Conservation (phyloP, 35 echinoderm and acorn worm genomes). For the Heliocidaris tuberculata region DNA sequence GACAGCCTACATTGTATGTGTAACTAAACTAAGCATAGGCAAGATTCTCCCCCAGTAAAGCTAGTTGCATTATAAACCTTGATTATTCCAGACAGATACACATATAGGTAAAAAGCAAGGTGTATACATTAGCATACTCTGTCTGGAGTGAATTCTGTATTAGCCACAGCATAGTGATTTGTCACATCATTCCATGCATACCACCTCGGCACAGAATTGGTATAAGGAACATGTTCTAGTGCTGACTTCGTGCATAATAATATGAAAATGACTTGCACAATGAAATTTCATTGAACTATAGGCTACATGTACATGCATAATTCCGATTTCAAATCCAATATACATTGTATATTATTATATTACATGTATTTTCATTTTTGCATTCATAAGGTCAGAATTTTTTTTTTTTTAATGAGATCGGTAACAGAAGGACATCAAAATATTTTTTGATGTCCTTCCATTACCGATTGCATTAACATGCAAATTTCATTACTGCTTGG, state of each 20-base stretch:
- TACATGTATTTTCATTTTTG: too few species aligned
- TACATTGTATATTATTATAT: neutral
- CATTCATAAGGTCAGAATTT: too few species aligned
- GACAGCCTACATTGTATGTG: neutral
- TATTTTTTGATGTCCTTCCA: too few species aligned
- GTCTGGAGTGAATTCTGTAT: neutral
- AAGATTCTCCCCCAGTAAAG: neutral
- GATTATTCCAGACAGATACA: neutral
- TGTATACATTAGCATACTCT: neutral
- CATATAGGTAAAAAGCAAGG: neutral
- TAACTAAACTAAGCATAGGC: neutral
- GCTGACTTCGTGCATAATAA: neutral
- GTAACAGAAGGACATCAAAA: too few species aligned
- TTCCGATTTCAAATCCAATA: neutral
- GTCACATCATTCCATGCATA: neutral
- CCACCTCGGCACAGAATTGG: neutral
- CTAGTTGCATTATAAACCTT: neutral
- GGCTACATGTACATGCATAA: neutral
- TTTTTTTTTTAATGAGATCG: too few species aligned
- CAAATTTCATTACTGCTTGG: too few species aligned
- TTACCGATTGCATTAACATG: too few species aligned
- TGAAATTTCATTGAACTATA: neutral
- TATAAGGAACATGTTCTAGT: neutral
- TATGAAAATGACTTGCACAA: neutral
- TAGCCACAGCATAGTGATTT: neutral